Evolutionary conservation across 2,888 invertebrate genomes (phyloP).

Genomic region (Amphipoea oculea): DNA sequence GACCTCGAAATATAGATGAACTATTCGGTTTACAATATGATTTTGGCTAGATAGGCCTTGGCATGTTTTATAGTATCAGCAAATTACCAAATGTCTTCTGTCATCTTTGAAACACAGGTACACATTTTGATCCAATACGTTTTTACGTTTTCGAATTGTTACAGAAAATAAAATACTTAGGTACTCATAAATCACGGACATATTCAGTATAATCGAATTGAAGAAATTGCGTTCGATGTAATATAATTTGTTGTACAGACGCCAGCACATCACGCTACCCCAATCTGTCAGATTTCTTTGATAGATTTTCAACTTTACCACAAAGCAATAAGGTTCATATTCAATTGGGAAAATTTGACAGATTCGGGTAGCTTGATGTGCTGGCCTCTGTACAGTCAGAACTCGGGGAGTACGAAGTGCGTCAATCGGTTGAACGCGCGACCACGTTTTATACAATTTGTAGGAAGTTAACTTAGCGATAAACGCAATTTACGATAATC

Average conservation of each 20-base stretch:
- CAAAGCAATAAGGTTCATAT: too few species aligned
- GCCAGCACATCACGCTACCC: too few species aligned
- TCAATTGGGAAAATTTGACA: too few species aligned
- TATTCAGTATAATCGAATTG: conserved; percentile 10
- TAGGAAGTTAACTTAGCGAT: conserved; percentile 41
- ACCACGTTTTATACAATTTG: conserved; percentile 44
- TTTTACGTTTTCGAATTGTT: conserved; percentile 14
- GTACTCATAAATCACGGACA: conserved; percentile 9
- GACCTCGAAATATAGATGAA: conserved; percentile 27
- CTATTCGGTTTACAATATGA: conserved; percentile 22
- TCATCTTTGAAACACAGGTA: not conserved
- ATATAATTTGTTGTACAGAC: conserved; percentile 20
- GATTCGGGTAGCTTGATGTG: too few species aligned
- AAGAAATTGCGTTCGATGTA: conserved; percentile 21
- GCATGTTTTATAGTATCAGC: not conserved
- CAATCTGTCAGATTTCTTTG: too few species aligned
- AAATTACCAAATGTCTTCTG: not conserved
- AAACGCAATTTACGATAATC: conserved; percentile 53
- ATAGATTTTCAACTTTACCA: too few species aligned
- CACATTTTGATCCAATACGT: not conserved
- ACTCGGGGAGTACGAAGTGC: conserved; percentile 26
- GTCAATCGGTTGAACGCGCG: conserved; percentile 24
- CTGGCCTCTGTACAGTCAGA: too few species aligned
- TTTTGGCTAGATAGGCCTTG: not conserved
- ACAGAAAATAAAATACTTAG: conserved; percentile 15